Percentiles rank a stretch among this genome's conserved stretches.
Conservation (phyloP, 2,888 invertebrate species). For the Athrips mouffetella region DNA sequence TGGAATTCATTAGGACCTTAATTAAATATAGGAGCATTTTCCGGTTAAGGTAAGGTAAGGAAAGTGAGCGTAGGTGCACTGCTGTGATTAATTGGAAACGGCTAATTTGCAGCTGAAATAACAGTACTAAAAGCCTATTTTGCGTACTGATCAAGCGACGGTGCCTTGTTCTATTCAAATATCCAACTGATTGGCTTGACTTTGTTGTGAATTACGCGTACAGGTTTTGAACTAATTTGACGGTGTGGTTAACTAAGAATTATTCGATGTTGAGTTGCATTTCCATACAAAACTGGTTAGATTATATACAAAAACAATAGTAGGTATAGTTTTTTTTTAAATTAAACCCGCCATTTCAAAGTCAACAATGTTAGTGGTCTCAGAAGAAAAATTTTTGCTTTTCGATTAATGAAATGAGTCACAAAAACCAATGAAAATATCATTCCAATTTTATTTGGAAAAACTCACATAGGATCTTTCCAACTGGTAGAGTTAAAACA, state of each 20-base stretch:
- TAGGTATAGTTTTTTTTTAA: too few relatives aligned
- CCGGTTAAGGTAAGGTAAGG: conserved; percentile 52
- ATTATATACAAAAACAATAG: too few relatives aligned
- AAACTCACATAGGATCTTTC: too few relatives aligned
- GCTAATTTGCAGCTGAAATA: conserved; percentile 2
- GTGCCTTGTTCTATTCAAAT: conserved; percentile 2
- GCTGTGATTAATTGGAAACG: conserved; percentile 1
- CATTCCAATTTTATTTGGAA: too few relatives aligned
- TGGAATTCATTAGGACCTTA: conserved; percentile 64
- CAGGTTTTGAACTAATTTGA: conserved; percentile 4
- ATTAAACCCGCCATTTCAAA: too few relatives aligned
- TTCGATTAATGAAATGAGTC: too few relatives aligned
- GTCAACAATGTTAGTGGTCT: too few relatives aligned
- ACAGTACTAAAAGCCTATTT: neutral
- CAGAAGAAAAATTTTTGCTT: too few relatives aligned
- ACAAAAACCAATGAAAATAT: too few relatives aligned
- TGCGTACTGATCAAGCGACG: neutral
- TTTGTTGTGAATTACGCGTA: neutral
- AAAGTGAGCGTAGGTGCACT: conserved; percentile 55
- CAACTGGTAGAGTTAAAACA: too few relatives aligned
- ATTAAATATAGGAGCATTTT: conserved; percentile 65
- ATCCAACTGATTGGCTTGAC: neutral
- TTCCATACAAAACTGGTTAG: too few relatives aligned
- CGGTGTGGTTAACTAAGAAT: neutral
- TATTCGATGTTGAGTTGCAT: too few relatives aligned